Conservation (phyloP, 1,140 invertebrate species). For the Lutraria rhynchaena region DNA sequence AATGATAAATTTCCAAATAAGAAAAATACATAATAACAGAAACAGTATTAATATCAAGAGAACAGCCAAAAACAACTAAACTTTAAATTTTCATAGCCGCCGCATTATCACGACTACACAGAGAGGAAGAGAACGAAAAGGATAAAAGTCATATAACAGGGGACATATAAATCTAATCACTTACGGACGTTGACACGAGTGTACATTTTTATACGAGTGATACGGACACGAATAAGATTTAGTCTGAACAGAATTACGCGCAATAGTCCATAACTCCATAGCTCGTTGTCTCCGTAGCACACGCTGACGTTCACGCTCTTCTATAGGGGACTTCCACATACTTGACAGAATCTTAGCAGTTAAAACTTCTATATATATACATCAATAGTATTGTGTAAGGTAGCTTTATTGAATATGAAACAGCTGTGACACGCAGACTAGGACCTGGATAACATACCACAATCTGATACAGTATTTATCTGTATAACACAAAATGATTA, state of each 20-base stretch:
- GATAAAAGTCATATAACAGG: no score
- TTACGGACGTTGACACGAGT: slow-evolving; percentile 42
- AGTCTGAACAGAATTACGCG: slow-evolving; percentile 40
- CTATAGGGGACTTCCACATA: slow-evolving; percentile 27
- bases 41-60: no score
- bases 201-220: slow-evolving; percentile 55
- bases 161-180: neutral
- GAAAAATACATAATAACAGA: no score
- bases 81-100: no score
- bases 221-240: slow-evolving; percentile 54
- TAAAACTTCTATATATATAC: neutral
- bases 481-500: no score
- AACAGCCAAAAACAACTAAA: no score
- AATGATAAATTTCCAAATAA: no score
- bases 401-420: slow-evolving; percentile 23
- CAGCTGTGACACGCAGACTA: neutral
- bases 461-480: slow-evolving; percentile 2
- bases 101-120: no score
- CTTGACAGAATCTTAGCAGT: slow-evolving; percentile 12
- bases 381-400: slow-evolving; percentile 19
- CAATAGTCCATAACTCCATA: slow-evolving; percentile 54
- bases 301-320: slow-evolving; percentile 8
- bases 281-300: slow-evolving; percentile 38
- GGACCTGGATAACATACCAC: slow-evolving; percentile 25
- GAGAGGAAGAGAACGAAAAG: no score